Evolutionary conservation across 2,888 invertebrate genomes (phyloP).

Genomic region (Lomographa bimaculata): DNA sequence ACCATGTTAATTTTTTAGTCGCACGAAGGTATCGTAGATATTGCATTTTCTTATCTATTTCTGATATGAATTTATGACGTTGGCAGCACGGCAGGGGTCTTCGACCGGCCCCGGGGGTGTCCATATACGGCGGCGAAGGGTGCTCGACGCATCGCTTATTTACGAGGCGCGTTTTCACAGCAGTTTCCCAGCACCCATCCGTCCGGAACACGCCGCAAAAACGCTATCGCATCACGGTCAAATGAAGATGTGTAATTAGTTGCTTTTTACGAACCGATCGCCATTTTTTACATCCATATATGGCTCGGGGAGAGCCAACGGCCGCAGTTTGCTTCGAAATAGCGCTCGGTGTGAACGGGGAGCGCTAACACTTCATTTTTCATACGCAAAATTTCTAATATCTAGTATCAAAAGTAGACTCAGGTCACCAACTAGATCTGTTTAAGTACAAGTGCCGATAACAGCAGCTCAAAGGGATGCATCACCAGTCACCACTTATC

Average conservation of each 20-base stretch:
- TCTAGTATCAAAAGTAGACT: conserved; percentile 32
- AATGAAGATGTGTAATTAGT: conserved; percentile 80
- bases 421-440: conserved; percentile 38
- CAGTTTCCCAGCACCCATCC: conserved; percentile 64
- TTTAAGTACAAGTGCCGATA: conserved; percentile 36
- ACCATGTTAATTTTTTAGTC: conserved; percentile 10
- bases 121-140: conserved; percentile 42
- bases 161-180: conserved; percentile 48
- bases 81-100: conserved; percentile 29
- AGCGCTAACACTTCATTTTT: conserved; percentile 43
- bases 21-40: conserved; percentile 8
- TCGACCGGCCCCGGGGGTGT: conserved; percentile 34
- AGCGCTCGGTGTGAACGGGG: conserved; percentile 44
- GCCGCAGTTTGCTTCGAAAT: conserved; percentile 62
- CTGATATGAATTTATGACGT: conserved; percentile 18
- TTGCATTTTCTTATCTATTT: conserved; percentile 20
- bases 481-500: too few species aligned
- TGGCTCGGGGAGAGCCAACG: conserved; percentile 58
- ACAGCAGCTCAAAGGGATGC: too few species aligned
- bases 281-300: conserved; percentile 63
- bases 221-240: conserved; percentile 73
- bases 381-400: conserved; percentile 52
- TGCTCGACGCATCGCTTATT: conserved; percentile 39
- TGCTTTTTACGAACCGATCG: conserved; percentile 64
- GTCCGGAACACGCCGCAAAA: conserved; percentile 64